A percentile compares a stretch with the other conserved stretches of the same genome.
Evolutionary conservation across 35 echinoderm and acorn worm genomes (phyloP).

Genomic region (Eucidaris tribuloides): DNA sequence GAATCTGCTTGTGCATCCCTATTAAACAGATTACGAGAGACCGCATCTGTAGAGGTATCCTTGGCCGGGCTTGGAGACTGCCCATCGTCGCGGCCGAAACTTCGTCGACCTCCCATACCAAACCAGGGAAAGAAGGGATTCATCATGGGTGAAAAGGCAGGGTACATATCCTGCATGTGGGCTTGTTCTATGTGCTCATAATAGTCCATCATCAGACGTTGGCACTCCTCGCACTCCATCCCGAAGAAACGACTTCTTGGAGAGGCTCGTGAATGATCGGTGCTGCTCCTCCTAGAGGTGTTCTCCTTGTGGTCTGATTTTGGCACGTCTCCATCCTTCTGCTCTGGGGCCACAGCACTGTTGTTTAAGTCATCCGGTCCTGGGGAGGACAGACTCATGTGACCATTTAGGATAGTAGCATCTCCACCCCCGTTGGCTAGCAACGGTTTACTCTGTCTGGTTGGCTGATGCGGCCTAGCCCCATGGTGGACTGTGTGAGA

Average conservation of each 20-base stretch:
- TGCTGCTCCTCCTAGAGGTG: not conserved
- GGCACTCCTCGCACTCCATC: not conserved
- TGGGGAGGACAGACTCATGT: not conserved
- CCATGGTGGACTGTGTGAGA: too few relatives aligned
- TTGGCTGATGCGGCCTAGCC: too few relatives aligned
- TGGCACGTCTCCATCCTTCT: not conserved
- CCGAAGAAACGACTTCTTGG: not conserved
- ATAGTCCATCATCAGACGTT: not conserved
- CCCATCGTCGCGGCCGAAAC: not conserved
- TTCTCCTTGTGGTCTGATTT: not conserved
- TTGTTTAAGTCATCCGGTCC: not conserved
- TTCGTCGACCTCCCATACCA: not conserved
- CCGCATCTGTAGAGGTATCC: not conserved
- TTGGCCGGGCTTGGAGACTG: not conserved
- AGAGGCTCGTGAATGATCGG: not conserved
- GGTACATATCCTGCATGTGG: not conserved
- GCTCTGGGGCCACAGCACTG: not conserved
- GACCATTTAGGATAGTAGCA: not conserved
- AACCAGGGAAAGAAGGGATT: not conserved
- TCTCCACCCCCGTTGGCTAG: too few relatives aligned
- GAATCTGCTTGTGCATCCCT: not conserved
- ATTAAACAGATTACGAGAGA: not conserved
- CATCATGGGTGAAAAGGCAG: not conserved
- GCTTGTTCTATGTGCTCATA: not conserved
- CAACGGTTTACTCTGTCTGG: too few relatives aligned